phyloP scores from a whole-genome alignment of 2,797 vertebrate species.

The Oryzias dopingdopingensis region DNA sequence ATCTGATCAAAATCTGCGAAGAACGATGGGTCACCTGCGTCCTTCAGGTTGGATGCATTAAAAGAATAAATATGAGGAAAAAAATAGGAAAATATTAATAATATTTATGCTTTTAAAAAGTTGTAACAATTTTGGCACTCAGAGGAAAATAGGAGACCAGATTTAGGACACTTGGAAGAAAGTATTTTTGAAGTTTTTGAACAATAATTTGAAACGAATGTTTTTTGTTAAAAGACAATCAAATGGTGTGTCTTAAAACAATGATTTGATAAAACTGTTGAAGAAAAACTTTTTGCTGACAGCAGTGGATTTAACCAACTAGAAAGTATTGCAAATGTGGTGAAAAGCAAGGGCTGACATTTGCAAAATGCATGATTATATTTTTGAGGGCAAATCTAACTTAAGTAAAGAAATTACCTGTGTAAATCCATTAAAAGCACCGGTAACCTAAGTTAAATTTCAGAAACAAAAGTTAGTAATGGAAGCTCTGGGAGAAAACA shows the following conservation, averaged over 20 bases:
- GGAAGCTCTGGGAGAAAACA: background rate
- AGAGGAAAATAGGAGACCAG: background rate
- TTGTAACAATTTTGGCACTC: too few species aligned
- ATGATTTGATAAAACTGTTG: too few species aligned
- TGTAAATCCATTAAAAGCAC: conserved; percentile 86
- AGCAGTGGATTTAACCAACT: too few species aligned
- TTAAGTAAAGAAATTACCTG: conserved; percentile 76
- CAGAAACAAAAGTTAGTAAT: conserved; percentile 68
- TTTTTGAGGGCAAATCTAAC: background rate
- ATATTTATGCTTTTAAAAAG: too few species aligned
- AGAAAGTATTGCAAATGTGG: too few species aligned
- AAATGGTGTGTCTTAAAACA: too few species aligned
- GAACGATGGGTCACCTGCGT: conserved; percentile 58
- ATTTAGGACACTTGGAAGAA: too few species aligned
- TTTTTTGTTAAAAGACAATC: too few species aligned
- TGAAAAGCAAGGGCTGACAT: too few species aligned
- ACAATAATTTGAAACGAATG: too few species aligned
- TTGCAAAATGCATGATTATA: background rate
- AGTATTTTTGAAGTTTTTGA: too few species aligned
- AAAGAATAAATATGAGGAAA: conserved; percentile 2
- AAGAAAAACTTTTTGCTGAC: too few species aligned
- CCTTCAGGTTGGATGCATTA: conserved; percentile 48
- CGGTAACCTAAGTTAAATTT: conserved; percentile 79
- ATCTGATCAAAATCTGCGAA: conserved; percentile 75
- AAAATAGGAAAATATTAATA: background rate